phyloP scores from a whole-genome alignment of 2,888 invertebrate genomes.

The Sipha maydis region DNA sequence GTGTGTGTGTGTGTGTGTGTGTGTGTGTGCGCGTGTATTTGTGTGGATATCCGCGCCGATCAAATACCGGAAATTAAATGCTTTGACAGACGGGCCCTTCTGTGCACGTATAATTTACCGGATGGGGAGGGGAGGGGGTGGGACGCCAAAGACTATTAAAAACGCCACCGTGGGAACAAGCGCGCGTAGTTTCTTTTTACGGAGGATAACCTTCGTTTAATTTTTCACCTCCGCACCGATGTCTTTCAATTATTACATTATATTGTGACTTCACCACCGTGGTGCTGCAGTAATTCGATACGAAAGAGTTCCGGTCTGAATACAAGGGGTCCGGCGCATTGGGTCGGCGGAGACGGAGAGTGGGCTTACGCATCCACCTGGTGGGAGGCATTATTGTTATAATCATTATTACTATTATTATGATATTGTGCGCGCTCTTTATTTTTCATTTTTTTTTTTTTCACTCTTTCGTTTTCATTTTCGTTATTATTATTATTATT shows the following conservation, averaged over 20 bases:
- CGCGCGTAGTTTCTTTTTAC: not conserved
- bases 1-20: not conserved
- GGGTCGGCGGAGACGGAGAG: not conserved
- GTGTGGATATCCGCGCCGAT: not conserved
- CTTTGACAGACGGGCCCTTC: conserved; percentile 11
- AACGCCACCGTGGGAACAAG: conserved; percentile 36
- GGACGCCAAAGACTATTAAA: conserved; percentile 21
- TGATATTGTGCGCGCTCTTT: conserved; percentile 19
- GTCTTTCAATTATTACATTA: conserved; percentile 34
- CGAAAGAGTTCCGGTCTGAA: conserved; percentile 42
- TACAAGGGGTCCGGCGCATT: not conserved
- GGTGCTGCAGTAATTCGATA: conserved; percentile 48
- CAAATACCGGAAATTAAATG: conserved; percentile 55
- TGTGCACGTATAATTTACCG: not conserved
- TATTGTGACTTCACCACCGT: conserved; percentile 34
- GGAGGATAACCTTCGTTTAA: conserved; percentile 4
- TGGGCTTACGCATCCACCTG: conserved; percentile 1
- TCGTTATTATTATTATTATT: conserved; percentile 23
- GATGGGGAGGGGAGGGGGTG: not conserved
- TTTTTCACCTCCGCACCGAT: not conserved
- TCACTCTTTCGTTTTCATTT: not conserved
- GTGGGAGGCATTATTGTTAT: conserved; percentile 23
- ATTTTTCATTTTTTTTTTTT: not conserved
- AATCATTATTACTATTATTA: too few species aligned
- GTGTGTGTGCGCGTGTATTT: not conserved